Evolutionary conservation across 2,797 vertebrate species (phyloP), one percentile per base, ranked within the genome.

Genomic region (Salmo trutta): DNA sequence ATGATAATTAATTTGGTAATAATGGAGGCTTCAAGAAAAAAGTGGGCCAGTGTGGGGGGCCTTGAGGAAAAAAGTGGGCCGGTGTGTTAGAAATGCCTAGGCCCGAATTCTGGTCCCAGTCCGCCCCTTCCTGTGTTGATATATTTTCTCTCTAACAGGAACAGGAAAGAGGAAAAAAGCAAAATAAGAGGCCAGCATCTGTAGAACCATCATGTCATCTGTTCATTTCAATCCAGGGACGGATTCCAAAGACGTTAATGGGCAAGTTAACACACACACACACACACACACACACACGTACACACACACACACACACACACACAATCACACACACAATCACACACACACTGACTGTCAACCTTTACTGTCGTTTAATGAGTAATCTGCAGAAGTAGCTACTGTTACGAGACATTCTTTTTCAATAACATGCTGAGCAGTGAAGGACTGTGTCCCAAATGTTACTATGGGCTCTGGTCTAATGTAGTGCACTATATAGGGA

Each of bases 151-250:
- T 77, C 86, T 84, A 83, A 71, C 41, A 59, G 64, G 33, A 54
- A n/a, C 5, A 73, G 69, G 64, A 21, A 82, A 66, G 56, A 75
- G 71, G 86, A 84, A 27, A 59, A 73, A 75, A 71, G 86, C 83
- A n/a, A 52, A 72, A 59, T 56, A 77, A 71, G 51, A 14, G 17
- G 10, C 47, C 27, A 56, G 72, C 24, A 24, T 24, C 71, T 33
- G 59, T n/a, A 75, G 19, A 41, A 91, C 77, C 73, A 91, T 78
- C 74, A 98, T 97, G 96, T 92, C 94, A 54, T 88, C 93, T 21
- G 96, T 96, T 79, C 90, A 87, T 82, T 96, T 94, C 77, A 91
- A 84, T 17, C 95, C 95, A 51, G 92, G 93, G 17, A 86, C 87
- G 54, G 94, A 95, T 71, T 82, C 91, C 51, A 77, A 79, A 24